Conservation (phyloP, 2,113 vertebrate species). For the Neoarius graeffei region DNA sequence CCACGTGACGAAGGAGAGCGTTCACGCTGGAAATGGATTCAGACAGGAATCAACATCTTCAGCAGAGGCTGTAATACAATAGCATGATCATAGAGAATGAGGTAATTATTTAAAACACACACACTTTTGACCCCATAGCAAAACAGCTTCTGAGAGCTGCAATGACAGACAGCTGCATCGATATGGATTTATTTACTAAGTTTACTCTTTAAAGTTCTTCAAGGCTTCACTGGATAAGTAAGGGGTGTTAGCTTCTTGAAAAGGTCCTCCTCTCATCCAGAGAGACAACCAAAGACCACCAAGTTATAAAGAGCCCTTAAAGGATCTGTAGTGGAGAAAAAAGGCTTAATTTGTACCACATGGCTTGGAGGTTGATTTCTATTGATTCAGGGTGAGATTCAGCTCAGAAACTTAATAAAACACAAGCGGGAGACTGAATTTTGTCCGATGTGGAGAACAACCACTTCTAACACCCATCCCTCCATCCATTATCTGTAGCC, state of each 20-base stretch:
- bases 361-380: neutral
- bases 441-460: neutral
- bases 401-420: neutral
- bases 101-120: neutral
- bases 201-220: neutral
- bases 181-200: constrained; percentile 11
- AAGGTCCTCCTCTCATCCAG: neutral
- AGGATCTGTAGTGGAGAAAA: neutral
- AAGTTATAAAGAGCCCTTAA: neutral
- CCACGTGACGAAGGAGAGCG: constrained; percentile 27
- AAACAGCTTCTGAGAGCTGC: constrained; percentile 12
- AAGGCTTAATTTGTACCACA: neutral
- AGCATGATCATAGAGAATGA: neutral
- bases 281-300: neutral
- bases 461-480: neutral
- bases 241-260: neutral
- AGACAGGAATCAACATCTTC: constrained; percentile 39
- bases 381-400: neutral
- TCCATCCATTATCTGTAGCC: no score
- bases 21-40: constrained; percentile 44
- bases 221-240: neutral
- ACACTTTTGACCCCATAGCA: constrained; percentile 21
- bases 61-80: constrained; percentile 36
- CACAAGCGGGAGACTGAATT: neutral
- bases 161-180: neutral